These are phyloP conservation scores for Sympetrum striolatum DNA, from an alignment of 2,888 invertebrate species.

Conservation along the genomic window DNA sequence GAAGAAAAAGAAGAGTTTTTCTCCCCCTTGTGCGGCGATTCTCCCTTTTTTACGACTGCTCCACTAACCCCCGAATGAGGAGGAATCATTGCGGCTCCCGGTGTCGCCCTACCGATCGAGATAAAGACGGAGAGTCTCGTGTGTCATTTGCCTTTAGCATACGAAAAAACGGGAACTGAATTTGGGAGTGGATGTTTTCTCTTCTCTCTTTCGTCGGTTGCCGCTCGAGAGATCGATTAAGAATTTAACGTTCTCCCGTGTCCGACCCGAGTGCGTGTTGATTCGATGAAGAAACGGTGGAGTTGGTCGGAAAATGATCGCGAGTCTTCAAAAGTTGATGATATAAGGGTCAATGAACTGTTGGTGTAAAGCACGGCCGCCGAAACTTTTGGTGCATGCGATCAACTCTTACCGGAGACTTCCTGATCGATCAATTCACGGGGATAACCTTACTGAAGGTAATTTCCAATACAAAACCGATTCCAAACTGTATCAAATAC, in stretches of 20 bases:
- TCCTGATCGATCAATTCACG: too few species aligned
- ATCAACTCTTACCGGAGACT: too few species aligned
- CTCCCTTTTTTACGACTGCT: not conserved
- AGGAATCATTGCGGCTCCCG: not conserved
- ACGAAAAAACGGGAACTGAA: not conserved
- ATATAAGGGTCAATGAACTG: too few species aligned
- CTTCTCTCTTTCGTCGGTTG: not conserved
- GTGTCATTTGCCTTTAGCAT: not conserved
- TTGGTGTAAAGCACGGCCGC: too few species aligned
- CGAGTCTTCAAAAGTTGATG: too few species aligned
- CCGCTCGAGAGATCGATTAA: not conserved
- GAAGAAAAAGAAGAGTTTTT: not conserved
- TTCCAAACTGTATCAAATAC: too few species aligned
- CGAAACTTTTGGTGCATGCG: too few species aligned
- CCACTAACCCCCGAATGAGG: not conserved
- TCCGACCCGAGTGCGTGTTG: not conserved
- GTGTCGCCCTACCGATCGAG: not conserved
- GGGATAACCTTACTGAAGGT: too few species aligned
- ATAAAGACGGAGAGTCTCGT: not conserved
- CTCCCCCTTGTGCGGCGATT: not conserved
- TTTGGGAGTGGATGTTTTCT: not conserved
- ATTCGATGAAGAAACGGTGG: not conserved
- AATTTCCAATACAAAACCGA: too few species aligned
- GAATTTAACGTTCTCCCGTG: not conserved
- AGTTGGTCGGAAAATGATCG: not conserved